A percentile compares a stretch with the other conserved stretches of the same genome.
These are phyloP conservation scores for Zosterops lateralis DNA, from an alignment of 2,113 vertebrate species.

Conservation along the genomic window DNA sequence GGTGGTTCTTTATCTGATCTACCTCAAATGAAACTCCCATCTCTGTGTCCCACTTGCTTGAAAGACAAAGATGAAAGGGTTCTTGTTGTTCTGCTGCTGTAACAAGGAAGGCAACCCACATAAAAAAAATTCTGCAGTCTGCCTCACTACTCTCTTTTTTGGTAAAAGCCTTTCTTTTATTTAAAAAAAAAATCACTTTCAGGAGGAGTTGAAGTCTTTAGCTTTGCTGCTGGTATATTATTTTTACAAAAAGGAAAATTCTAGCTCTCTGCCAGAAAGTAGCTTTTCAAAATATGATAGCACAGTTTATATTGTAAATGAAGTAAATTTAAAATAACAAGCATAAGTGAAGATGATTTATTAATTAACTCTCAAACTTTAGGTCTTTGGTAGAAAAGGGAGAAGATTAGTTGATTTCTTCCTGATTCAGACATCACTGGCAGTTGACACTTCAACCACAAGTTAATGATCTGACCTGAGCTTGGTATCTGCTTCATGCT, in stretches of 20 bases:
- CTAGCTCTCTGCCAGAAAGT: neutral
- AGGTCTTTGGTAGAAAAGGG: neutral
- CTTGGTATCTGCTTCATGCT: neutral
- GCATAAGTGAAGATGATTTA: neutral
- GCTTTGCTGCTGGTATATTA: neutral
- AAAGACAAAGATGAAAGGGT: neutral
- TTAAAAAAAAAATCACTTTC: neutral
- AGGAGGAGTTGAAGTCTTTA: neutral
- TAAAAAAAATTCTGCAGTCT: neutral
- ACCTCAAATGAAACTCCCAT: neutral
- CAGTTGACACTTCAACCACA: neutral
- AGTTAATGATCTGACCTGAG: neutral
- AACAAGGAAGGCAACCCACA: neutral
- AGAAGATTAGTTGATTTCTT: neutral
- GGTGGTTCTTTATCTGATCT: neutral
- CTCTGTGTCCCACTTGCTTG: neutral
- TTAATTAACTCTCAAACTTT: neutral
- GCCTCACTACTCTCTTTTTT: neutral
- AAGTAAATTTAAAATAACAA: conserved; percentile 22
- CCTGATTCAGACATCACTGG: neutral
- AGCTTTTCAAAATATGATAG: conserved; percentile 13
- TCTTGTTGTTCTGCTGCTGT: neutral
- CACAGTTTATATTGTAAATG: neutral
- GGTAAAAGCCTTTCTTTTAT: neutral
- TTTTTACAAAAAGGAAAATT: neutral